These are phyloP conservation scores for Harpagifer antarcticus DNA, from an alignment of 2,797 vertebrate species.

Conservation along the genomic window DNA sequence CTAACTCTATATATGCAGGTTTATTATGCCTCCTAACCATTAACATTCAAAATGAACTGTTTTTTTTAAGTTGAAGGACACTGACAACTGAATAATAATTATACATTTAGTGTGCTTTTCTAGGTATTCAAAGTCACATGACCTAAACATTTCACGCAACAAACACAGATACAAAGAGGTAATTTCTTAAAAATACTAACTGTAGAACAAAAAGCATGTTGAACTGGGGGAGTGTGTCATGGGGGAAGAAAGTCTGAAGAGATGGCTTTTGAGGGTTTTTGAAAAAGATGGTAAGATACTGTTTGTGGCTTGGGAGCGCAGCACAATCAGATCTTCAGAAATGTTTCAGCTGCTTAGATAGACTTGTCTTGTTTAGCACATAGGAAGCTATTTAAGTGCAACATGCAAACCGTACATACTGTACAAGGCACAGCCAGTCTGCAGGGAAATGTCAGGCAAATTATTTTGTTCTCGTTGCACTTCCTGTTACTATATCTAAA, in stretches of 20 bases:
- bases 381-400: neutral
- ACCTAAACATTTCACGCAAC: no score
- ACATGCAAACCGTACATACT: neutral
- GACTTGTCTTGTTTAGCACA: neutral
- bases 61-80: constrained; percentile 30
- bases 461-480: neutral
- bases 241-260: no score
- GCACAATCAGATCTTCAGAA: neutral
- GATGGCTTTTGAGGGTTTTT: no score
- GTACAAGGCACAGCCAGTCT: neutral
- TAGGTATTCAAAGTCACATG: no score
- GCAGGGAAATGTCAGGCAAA: neutral
- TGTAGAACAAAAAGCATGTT: no score
- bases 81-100: neutral
- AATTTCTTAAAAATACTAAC: no score
- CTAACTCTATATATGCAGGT: constrained; percentile 47
- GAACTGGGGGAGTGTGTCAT: no score
- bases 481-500: neutral
- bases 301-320: no score
- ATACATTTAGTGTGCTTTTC: no score
- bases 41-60: constrained; percentile 1
- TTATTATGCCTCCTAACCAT: constrained; percentile 20
- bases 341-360: neutral
- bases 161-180: no score
- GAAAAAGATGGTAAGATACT: no score